Percentiles rank a stretch among this genome's conserved stretches.
phyloP scores from a whole-genome alignment of 2,888 invertebrate genomes.

The Plagodis pulveraria region DNA sequence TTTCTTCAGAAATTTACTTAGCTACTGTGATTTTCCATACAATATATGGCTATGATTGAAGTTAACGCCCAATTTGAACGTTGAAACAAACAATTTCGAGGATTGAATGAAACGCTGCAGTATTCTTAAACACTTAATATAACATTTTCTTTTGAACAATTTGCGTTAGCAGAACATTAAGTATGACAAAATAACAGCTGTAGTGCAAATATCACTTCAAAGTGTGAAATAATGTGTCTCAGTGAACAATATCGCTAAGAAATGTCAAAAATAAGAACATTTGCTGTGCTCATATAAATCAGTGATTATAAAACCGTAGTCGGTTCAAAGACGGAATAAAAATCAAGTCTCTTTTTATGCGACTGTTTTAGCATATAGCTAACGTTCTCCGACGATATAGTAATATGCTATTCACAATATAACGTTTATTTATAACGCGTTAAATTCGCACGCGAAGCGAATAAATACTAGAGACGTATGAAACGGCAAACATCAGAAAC shows the following conservation, averaged over 20 bases:
- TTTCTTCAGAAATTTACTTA: too few species aligned
- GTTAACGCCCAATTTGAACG: too few species aligned
- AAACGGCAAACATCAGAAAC: constrained; percentile 42
- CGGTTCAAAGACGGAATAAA: constrained; percentile 21
- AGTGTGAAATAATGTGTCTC: constrained; percentile 10
- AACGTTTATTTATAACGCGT: constrained; percentile 13
- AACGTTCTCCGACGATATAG: background rate
- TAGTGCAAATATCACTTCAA: constrained; percentile 31
- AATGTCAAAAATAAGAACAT: constrained; percentile 13
- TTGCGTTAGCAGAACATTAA: constrained; percentile 32
- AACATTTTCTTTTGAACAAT: constrained; percentile 36
- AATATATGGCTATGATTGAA: too few species aligned
- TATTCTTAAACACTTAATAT: constrained; percentile 25
- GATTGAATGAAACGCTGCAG: background rate
- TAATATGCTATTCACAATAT: constrained; percentile 2
- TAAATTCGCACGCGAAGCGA: constrained; percentile 53
- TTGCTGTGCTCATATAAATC: constrained; percentile 16
- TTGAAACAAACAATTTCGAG: too few species aligned
- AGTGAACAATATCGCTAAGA: constrained; percentile 1
- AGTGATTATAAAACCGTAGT: constrained; percentile 7
- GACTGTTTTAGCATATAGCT: constrained; percentile 4
- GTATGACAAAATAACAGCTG: constrained; percentile 23
- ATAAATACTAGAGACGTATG: constrained; percentile 47
- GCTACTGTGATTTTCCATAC: too few species aligned
- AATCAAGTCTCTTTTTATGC: constrained; percentile 16